Conservation (phyloP, 1,140 invertebrate species). For the Eumeta japonica region DNA sequence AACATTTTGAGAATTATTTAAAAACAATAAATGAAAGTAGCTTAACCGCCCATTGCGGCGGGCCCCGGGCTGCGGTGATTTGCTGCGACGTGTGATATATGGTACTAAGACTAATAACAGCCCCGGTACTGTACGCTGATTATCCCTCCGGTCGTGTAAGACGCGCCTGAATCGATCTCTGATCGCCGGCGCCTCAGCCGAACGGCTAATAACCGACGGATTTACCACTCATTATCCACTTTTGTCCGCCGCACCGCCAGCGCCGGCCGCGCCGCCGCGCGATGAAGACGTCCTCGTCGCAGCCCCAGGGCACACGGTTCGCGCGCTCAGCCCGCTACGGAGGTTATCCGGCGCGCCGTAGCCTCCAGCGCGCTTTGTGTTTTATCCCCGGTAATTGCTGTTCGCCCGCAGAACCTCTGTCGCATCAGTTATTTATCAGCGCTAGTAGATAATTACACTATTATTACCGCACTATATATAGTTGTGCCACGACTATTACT, state of each 20-base stretch:
- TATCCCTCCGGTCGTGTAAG: conserved; percentile 44
- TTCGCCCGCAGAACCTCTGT: not conserved
- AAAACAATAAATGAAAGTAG: too few species aligned
- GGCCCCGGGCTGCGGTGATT: conserved; percentile 42
- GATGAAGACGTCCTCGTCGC: not conserved
- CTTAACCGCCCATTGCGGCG: too few species aligned
- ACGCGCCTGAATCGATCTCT: conserved; percentile 45
- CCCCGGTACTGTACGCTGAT: conserved; percentile 33
- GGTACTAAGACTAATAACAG: conserved; percentile 51
- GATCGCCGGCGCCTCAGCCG: conserved; percentile 34
- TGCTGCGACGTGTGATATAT: conserved; percentile 50
- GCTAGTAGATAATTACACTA: conserved; percentile 43
- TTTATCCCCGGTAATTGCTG: conserved; percentile 46
- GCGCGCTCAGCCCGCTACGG: too few species aligned
- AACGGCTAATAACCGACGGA: conserved; percentile 47
- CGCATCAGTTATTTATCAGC: conserved; percentile 14
- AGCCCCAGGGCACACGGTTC: too few species aligned
- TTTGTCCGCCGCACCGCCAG: conserved; percentile 20
- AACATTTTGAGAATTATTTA: too few species aligned
- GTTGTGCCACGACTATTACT: too few species aligned
- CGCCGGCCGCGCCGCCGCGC: conserved; percentile 15
- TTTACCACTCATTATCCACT: conserved; percentile 53
- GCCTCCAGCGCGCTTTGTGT: conserved; percentile 39
- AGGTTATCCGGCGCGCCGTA: too few species aligned
- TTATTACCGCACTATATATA: too few species aligned